A percentile compares a stretch with the other conserved stretches of the same genome.
phyloP scores from a whole-genome alignment of 2,888 invertebrate genomes.

The Axea sp. region DNA sequence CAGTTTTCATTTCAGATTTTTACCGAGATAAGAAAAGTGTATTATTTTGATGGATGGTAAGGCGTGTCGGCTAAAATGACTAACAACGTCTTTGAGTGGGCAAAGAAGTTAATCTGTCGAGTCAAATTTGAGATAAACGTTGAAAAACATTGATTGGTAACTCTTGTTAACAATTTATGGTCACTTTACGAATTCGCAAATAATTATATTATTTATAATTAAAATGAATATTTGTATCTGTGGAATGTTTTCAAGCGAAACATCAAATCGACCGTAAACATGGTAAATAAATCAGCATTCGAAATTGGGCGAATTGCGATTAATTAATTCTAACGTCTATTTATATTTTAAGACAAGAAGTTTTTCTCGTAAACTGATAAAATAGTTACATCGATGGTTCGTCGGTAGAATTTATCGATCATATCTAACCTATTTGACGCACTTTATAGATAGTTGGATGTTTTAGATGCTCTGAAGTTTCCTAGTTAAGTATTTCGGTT shows the following conservation, averaged over 20 bases:
- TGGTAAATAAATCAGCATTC: too few species aligned
- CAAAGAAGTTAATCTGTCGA: slow-evolving; percentile 1
- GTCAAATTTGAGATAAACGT: slow-evolving; percentile 1
- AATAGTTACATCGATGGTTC: neutral
- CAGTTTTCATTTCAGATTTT: neutral
- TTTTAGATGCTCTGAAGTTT: slow-evolving; percentile 17
- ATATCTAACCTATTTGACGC: slow-evolving; percentile 18
- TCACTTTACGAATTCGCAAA: too few species aligned
- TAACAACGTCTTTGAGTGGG: slow-evolving; percentile 6
- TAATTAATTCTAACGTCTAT: too few species aligned
- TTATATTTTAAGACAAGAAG: too few species aligned
- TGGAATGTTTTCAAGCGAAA: too few species aligned
- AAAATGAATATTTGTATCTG: too few species aligned
- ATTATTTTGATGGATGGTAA: slow-evolving; percentile 17
- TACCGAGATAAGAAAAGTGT: neutral
- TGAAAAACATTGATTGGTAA: too few species aligned
- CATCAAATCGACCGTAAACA: too few species aligned
- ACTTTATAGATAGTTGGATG: slow-evolving; percentile 17
- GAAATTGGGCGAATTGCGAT: too few species aligned
- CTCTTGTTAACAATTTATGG: too few species aligned
- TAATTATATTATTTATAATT: too few species aligned
- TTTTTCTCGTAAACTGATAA: neutral
- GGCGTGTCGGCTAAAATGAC: slow-evolving; percentile 27
- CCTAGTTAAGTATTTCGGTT: slow-evolving; percentile 2
- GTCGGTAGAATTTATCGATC: slow-evolving; percentile 17